Evolutionary conservation across 2,797 vertebrate genomes (phyloP), one percentile per base, ranked within the genome.

Genomic region (Vultur gryphus): DNA sequence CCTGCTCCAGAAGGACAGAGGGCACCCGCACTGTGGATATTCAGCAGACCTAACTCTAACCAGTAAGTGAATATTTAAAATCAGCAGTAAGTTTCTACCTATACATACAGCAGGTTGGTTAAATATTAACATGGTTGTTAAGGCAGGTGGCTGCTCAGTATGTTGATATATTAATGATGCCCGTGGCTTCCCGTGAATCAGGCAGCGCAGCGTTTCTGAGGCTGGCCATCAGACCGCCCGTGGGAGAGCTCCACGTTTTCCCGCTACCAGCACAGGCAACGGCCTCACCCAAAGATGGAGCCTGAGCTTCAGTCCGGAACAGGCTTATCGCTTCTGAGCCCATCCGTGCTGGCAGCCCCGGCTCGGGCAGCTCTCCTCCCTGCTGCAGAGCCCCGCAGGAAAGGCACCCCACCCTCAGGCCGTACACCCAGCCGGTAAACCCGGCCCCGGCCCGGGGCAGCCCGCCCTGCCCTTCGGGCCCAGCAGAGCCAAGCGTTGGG

Each of bases 291-390:
- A 23, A 21, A 29, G 23, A 33, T 46, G 3, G 26, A 23, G 72
- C 4, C 44, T 1, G 55, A 39, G 29, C 37, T 41, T 20, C 46
- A 12, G 57, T 1, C 44, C 48, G 3, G 13, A 29, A 10, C 10
- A 21, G 31, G 9, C 44, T 54, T 43, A 35, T 31, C 5, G 7
- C 33, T 24, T 16, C 78, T 6, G 5, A 57, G 39, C 37, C 7
- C 16, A 5, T 0, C 10, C 0, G 31, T 2, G 44, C 52, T 10
- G 35, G 43, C 43, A 8, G 55, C 51, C n/a, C n/a, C 64, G 2
- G 18, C 29, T 14, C 49, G 4, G 29, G 37, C 26, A 51, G 66
- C 66, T 29, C 48, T 51, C 18, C 48, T 16, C 66, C 25, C n/a
- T 16, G 41, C 31, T 20, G 26, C 44, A 10, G 6, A 13, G 5